phyloP scores from a whole-genome alignment of 1,140 invertebrate species.

The Caerostris darwini region DNA sequence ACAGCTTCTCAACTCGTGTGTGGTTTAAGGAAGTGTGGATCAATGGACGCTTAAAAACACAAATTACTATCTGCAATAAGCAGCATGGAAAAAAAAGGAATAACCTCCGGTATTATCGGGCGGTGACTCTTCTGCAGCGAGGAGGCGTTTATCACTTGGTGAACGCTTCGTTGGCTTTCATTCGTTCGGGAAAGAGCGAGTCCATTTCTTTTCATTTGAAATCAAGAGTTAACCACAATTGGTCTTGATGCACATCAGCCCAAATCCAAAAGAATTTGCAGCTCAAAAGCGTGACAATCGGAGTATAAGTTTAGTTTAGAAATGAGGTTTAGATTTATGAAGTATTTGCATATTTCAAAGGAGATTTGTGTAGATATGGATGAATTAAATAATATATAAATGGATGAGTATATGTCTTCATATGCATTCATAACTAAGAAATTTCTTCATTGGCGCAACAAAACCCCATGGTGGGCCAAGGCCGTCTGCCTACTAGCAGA shows the following conservation, averaged over 20 bases:
- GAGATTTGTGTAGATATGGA: not conserved
- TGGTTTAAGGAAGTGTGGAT: not conserved
- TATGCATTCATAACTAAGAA: no score
- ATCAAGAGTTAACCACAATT: not conserved
- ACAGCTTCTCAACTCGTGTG: no score
- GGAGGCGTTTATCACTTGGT: not conserved
- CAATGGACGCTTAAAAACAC: slow-evolving; percentile 1
- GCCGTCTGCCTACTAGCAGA: no score
- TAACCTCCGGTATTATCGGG: slow-evolving; percentile 1
- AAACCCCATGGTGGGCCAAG: no score
- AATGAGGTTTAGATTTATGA: not conserved
- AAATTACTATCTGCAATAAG: slow-evolving; percentile 11
- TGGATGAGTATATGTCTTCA: no score
- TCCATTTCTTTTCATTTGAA: not conserved
- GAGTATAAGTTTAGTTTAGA: not conserved
- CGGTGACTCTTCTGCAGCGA: not conserved
- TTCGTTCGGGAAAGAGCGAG: not conserved
- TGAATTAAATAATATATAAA: no score
- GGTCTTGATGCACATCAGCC: not conserved
- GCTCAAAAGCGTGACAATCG: not conserved
- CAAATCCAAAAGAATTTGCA: not conserved
- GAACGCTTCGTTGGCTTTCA: not conserved
- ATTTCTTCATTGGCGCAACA: no score
- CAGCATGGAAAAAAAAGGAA: not conserved
- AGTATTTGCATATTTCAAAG: not conserved